Percentiles rank a stretch among this genome's conserved stretches.
Evolutionary conservation across 2,888 invertebrate species (phyloP).

Genomic region (Scelioninae gen. 1): DNA sequence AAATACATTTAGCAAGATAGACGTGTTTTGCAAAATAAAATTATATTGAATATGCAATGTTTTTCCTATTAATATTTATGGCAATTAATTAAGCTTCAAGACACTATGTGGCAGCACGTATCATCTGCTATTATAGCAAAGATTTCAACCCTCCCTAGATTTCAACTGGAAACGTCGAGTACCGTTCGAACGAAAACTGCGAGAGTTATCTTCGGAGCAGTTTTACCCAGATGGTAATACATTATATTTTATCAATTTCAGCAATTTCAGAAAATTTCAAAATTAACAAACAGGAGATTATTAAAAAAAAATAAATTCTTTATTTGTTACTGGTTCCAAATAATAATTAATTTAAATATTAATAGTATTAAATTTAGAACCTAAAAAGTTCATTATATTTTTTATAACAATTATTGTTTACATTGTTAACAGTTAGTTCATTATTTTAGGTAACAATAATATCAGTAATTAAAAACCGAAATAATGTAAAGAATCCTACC

Average conservation of each 20-base stretch:
- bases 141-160: slow-evolving; percentile 67
- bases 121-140: slow-evolving; percentile 47
- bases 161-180: slow-evolving; percentile 26
- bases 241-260: slow-evolving; percentile 13
- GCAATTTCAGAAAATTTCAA: too few species aligned
- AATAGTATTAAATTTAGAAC: too few species aligned
- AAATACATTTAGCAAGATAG: too few species aligned
- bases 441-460: slow-evolving; percentile 13
- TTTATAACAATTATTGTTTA: not conserved
- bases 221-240: slow-evolving; percentile 60
- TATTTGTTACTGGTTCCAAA: too few species aligned
- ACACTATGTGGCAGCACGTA: slow-evolving; percentile 63
- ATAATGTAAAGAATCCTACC: slow-evolving; percentile 39
- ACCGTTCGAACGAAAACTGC: not conserved
- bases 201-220: slow-evolving; percentile 56
- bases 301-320: not conserved
- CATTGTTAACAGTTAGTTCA: not conserved
- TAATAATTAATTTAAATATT: too few species aligned
- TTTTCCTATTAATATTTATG: not conserved
- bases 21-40: too few species aligned
- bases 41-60: too few species aligned
- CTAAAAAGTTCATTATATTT: too few species aligned
- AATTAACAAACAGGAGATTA: not conserved
- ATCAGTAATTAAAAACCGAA: slow-evolving; percentile 39
- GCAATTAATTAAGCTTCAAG: slow-evolving; percentile 6